These are phyloP conservation scores for Adelosebastes latens DNA, from an alignment of 2,797 vertebrate genomes.

Conservation along the genomic window DNA sequence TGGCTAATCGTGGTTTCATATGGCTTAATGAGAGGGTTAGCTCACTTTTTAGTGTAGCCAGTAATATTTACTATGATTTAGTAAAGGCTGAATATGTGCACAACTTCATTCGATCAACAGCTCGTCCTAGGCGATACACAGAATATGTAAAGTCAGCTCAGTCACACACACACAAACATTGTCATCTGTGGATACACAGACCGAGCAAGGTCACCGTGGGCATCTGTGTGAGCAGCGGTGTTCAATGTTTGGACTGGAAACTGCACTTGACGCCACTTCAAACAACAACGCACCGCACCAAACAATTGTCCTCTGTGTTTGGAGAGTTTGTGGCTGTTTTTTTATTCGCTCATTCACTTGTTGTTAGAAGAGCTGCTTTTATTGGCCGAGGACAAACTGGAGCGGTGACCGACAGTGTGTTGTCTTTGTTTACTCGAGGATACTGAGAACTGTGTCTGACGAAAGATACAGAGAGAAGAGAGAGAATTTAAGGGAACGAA, in stretches of 20 bases:
- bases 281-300: constrained; percentile 57
- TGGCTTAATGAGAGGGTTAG: background rate
- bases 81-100: background rate
- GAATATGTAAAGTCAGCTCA: constrained; percentile 1
- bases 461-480: background rate
- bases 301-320: constrained; percentile 52
- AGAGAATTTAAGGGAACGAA: background rate
- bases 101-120: background rate
- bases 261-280: constrained; percentile 59
- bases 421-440: constrained; percentile 17
- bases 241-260: constrained; percentile 64
- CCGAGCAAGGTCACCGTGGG: constrained; percentile 63
- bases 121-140: background rate
- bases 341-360: constrained; percentile 17
- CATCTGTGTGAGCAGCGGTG: constrained; percentile 65
- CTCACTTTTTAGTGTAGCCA: background rate
- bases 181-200: constrained; percentile 33
- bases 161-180: background rate
- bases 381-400: constrained; percentile 40
- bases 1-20: background rate
- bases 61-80: background rate
- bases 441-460: background rate
- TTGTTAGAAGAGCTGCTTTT: constrained; percentile 33
- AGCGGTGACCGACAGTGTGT: constrained; percentile 1
- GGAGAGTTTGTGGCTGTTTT: constrained; percentile 35